Percentiles rank a stretch among this genome's conserved stretches.
Evolutionary conservation across 2,888 invertebrate species (phyloP).

Genomic region (Ochropleura leucogaster): DNA sequence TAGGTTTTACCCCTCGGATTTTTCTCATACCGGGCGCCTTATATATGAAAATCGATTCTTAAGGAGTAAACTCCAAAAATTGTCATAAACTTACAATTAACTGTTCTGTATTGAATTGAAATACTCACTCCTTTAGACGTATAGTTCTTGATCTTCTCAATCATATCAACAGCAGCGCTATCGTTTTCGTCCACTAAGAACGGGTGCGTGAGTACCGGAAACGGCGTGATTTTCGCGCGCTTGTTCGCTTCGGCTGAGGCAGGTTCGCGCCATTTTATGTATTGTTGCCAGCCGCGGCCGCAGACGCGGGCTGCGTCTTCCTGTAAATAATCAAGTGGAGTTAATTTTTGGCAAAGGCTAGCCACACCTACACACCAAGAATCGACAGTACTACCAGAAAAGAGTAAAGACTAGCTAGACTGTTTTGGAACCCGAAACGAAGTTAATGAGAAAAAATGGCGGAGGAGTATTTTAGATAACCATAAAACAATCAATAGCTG

Average conservation of each 20-base stretch:
- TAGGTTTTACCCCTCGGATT: too few relatives aligned
- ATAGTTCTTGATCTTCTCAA: slow-evolving; percentile 93
- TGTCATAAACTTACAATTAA: not conserved
- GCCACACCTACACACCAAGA: too few relatives aligned
- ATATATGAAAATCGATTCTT: too few relatives aligned
- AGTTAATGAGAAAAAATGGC: too few relatives aligned
- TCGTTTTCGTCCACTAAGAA: slow-evolving; percentile 86
- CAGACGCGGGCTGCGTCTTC: slow-evolving; percentile 92
- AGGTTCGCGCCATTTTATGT: slow-evolving; percentile 95
- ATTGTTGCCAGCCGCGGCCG: slow-evolving; percentile 97
- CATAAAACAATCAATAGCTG: too few relatives aligned
- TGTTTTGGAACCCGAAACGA: too few relatives aligned
- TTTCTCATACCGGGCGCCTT: too few relatives aligned
- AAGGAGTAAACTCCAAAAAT: too few relatives aligned
- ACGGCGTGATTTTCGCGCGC: slow-evolving; percentile 93
- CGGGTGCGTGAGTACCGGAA: slow-evolving; percentile 92
- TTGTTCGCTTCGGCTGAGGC: slow-evolving; percentile 97
- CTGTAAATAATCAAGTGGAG: slow-evolving; percentile 61
- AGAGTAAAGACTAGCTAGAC: too few relatives aligned
- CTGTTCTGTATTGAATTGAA: not conserved
- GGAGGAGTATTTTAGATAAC: too few relatives aligned
- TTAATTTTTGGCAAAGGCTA: too few relatives aligned
- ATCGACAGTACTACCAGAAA: too few relatives aligned
- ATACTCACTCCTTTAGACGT: slow-evolving; percentile 93
- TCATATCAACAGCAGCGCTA: slow-evolving; percentile 73